Evolutionary conservation across 2,888 invertebrate species (phyloP).

Genomic region (Norana najaformis): DNA sequence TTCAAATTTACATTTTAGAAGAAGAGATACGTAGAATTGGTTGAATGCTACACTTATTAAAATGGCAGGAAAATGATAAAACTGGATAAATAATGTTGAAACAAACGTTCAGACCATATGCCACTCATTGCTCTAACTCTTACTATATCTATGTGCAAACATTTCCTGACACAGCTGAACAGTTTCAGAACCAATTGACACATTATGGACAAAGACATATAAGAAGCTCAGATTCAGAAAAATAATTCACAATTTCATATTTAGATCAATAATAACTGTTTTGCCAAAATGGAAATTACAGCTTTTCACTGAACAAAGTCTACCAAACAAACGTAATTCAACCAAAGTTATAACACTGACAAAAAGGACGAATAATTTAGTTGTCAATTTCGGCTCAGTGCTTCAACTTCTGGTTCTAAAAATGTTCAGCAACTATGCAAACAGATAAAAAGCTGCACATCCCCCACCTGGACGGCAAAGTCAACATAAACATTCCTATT

Average conservation of each 20-base stretch:
- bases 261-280: background rate
- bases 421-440: conserved; percentile 5
- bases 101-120: background rate
- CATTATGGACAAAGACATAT: background rate
- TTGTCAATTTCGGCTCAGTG: background rate
- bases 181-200: background rate
- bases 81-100: background rate
- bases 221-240: background rate
- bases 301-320: too few relatives aligned
- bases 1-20: too few relatives aligned
- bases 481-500: background rate
- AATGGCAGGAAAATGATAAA: background rate
- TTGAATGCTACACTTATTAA: too few relatives aligned
- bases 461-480: background rate
- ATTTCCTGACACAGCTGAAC: background rate
- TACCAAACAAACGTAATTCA: background rate
- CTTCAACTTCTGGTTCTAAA: background rate
- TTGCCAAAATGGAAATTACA: background rate
- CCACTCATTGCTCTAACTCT: background rate
- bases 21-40: too few relatives aligned
- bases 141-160: background rate
- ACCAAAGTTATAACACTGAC: background rate
- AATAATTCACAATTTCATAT: background rate
- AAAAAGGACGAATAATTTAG: background rate
- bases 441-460: background rate